Evolutionary conservation across 2,888 invertebrate species (phyloP).

Genomic region (Drosophila colorata): DNA sequence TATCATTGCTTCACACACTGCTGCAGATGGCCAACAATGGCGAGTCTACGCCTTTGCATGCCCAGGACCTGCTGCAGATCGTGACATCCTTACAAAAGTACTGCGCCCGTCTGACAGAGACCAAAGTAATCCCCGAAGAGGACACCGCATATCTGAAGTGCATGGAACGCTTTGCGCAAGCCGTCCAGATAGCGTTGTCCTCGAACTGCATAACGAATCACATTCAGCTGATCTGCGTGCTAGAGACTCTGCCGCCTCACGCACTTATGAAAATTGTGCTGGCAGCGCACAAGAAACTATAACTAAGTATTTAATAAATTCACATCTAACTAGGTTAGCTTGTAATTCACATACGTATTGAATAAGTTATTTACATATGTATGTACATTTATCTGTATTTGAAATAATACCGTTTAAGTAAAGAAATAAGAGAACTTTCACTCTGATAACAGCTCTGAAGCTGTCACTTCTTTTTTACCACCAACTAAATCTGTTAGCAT

Average conservation of each 20-base stretch:
- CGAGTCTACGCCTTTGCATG: slow-evolving; percentile 88
- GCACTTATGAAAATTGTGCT: slow-evolving; percentile 88
- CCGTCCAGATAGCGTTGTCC: slow-evolving; percentile 92
- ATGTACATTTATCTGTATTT: background rate
- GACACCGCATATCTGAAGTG: slow-evolving; percentile 86
- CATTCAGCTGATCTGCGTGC: slow-evolving; percentile 88
- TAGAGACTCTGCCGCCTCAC: slow-evolving; percentile 89
- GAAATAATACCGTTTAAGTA: background rate
- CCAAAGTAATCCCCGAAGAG: slow-evolving; percentile 84
- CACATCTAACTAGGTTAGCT: background rate
- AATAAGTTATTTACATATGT: slow-evolving; percentile 12
- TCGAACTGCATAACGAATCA: slow-evolving; percentile 93
- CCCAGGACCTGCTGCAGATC: slow-evolving; percentile 87
- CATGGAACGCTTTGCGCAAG: slow-evolving; percentile 93
- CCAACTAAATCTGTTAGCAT: too few species aligned
- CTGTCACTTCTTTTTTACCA: too few species aligned
- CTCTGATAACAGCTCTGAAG: background rate
- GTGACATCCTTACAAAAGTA: slow-evolving; percentile 86
- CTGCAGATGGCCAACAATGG: slow-evolving; percentile 85
- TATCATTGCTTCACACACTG: slow-evolving; percentile 89
- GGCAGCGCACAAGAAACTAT: slow-evolving; percentile 86
- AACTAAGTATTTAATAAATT: slow-evolving; percentile 10
- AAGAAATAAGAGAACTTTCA: background rate
- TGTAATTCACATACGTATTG: background rate
- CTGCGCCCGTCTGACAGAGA: slow-evolving; percentile 84